Conservation (phyloP, 2,888 invertebrate genomes). For the Crocallis elinguaria region DNA sequence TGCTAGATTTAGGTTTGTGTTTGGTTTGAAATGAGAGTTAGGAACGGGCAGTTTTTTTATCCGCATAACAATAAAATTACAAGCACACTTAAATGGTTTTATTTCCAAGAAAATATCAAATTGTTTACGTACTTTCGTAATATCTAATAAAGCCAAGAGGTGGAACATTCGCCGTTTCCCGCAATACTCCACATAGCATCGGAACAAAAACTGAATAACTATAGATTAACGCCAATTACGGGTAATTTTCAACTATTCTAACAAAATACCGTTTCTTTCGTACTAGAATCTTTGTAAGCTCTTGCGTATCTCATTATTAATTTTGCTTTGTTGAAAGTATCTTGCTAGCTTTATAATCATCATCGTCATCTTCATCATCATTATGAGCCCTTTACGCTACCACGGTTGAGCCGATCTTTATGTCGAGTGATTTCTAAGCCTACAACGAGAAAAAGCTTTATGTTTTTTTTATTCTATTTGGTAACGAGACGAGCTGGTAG, state of each 20-base stretch:
- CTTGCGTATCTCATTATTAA: neutral
- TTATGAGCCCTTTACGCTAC: neutral
- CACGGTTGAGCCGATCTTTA: neutral
- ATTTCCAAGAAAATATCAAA: slow-evolving; percentile 3
- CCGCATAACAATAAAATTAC: slow-evolving; percentile 3
- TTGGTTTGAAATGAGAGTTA: neutral
- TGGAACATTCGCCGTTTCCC: neutral
- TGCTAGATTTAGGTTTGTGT: too few species aligned
- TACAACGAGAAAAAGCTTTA: too few species aligned
- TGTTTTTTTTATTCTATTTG: too few species aligned
- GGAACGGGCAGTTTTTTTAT: neutral
- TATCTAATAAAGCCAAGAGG: neutral
- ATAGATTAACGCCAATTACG: slow-evolving; percentile 45
- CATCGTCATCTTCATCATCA: neutral
- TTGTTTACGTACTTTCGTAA: slow-evolving; percentile 5
- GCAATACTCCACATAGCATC: slow-evolving; percentile 6
- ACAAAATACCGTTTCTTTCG: neutral
- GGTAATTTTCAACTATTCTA: slow-evolving; percentile 39
- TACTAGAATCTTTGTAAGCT: neutral
- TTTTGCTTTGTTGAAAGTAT: neutral
- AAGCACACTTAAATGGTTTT: neutral
- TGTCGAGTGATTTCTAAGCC: too few species aligned
- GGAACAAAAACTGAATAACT: slow-evolving; percentile 42
- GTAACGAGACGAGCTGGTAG: too few species aligned
- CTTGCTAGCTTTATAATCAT: too few species aligned